These are phyloP conservation scores for Stictonetta naevosa DNA, from an alignment of 2,113 vertebrate species.

Conservation along the genomic window DNA sequence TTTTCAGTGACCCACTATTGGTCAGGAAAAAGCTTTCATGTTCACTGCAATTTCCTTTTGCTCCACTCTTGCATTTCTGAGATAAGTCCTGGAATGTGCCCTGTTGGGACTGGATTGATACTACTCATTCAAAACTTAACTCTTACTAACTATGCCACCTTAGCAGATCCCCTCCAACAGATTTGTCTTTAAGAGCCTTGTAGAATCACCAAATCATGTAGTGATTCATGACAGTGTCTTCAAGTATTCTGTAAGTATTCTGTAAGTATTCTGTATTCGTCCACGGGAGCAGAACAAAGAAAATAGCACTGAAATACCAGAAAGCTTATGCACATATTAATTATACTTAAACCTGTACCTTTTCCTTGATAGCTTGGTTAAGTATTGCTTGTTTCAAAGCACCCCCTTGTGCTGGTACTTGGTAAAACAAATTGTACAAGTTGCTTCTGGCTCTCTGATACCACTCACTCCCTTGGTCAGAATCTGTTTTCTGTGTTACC, in stretches of 20 bases:
- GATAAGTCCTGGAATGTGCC: neutral
- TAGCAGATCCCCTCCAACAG: neutral
- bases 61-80: conserved; percentile 6
- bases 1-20: neutral
- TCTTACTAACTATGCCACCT: neutral
- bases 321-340: neutral
- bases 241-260: neutral
- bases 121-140: conserved; percentile 5
- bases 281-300: neutral
- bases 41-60: neutral
- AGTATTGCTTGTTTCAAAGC: conserved; percentile 48
- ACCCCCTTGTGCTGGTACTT: conserved; percentile 48
- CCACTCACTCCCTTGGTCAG: neutral
- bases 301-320: neutral
- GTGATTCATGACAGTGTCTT: conserved; percentile 1
- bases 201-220: neutral
- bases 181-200: conserved; percentile 13
- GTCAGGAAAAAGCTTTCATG: neutral
- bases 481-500: neutral
- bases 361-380: neutral
- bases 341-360: neutral
- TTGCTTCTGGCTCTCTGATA: neutral
- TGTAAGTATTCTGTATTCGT: conserved; percentile 17
- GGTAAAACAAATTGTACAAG: conserved; percentile 27
- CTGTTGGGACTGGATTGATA: neutral